phyloP scores from a whole-genome alignment of 2,888 invertebrate species.

The Furcula furcula region DNA sequence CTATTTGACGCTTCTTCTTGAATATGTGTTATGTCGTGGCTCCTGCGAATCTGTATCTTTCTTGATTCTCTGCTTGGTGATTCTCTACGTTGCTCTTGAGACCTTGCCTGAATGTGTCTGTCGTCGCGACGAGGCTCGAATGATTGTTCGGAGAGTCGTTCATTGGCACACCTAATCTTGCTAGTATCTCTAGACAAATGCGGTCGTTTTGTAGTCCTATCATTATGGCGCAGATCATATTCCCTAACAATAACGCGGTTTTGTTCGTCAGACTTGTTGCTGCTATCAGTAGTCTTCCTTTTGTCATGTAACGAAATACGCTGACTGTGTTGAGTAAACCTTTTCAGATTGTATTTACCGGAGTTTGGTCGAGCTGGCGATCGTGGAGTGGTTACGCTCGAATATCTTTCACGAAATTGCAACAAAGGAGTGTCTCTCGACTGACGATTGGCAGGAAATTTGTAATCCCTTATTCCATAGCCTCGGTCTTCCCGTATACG shows the following conservation, averaged over 20 bases:
- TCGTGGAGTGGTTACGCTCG: conserved; percentile 5
- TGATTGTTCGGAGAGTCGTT: conserved; percentile 6
- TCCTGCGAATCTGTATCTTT: conserved; percentile 5
- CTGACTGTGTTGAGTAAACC: conserved; percentile 6
- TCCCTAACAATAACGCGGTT: conserved; percentile 4
- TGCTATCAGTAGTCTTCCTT: conserved; percentile 3
- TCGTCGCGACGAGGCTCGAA: conserved; percentile 4
- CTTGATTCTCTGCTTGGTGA: conserved; percentile 7
- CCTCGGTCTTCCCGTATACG: conserved; percentile 31
- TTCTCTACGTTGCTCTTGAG: conserved; percentile 4
- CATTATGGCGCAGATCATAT: conserved; percentile 10
- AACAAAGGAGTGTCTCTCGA: conserved; percentile 11
- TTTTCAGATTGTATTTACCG: conserved; percentile 8
- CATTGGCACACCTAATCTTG: conserved; percentile 7
- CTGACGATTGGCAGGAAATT: conserved; percentile 8
- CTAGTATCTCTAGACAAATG: conserved; percentile 4
- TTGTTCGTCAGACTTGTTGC: conserved; percentile 4
- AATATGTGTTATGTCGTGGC: conserved; percentile 1
- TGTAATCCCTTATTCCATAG: conserved; percentile 27
- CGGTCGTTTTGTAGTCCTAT: conserved; percentile 1
- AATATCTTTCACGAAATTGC: conserved; percentile 7
- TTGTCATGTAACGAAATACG: conserved; percentile 5
- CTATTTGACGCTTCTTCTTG: neutral
- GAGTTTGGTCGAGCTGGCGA: conserved; percentile 5
- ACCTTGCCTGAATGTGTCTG: conserved; percentile 2